phyloP scores from a whole-genome alignment of 2,797 vertebrate genomes.

The Gambelia wislizenii region DNA sequence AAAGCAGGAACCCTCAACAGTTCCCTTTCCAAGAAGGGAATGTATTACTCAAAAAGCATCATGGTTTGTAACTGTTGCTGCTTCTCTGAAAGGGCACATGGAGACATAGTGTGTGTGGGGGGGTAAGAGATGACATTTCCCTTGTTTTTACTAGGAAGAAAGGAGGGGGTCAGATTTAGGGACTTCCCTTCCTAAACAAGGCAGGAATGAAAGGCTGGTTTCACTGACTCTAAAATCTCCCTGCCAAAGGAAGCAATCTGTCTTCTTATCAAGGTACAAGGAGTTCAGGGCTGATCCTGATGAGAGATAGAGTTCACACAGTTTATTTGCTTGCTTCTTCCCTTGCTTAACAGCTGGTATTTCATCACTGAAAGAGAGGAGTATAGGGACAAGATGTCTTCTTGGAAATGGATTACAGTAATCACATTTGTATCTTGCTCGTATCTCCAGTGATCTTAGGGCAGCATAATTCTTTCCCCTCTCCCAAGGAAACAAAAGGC shows the following conservation, averaged over 20 bases:
- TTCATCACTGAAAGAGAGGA: background rate
- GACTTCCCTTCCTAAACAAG: conserved; percentile 29
- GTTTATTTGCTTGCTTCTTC: background rate
- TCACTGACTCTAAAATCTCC: background rate
- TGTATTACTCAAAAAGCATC: conserved; percentile 23
- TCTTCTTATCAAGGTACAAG: background rate
- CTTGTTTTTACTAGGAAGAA: background rate
- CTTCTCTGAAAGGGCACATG: conserved; percentile 1
- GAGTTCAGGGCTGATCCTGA: background rate
- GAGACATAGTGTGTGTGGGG: background rate
- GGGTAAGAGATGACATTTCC: background rate
- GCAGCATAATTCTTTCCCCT: background rate
- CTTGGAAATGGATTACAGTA: background rate
- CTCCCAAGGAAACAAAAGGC: too few species aligned
- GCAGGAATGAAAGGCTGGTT: background rate
- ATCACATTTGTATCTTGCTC: background rate
- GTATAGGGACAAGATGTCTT: background rate
- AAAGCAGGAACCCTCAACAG: conserved; percentile 4
- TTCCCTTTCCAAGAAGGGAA: conserved; percentile 22
- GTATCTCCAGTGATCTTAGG: background rate
- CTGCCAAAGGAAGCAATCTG: background rate
- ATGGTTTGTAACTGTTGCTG: background rate
- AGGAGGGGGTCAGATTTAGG: background rate
- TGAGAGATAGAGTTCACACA: background rate
- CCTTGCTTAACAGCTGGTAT: background rate